Evolutionary conservation across 2,113 vertebrate genomes (phyloP), one percentile per base, ranked within the genome.

Genomic region (Chloropsis cyanopogon): DNA sequence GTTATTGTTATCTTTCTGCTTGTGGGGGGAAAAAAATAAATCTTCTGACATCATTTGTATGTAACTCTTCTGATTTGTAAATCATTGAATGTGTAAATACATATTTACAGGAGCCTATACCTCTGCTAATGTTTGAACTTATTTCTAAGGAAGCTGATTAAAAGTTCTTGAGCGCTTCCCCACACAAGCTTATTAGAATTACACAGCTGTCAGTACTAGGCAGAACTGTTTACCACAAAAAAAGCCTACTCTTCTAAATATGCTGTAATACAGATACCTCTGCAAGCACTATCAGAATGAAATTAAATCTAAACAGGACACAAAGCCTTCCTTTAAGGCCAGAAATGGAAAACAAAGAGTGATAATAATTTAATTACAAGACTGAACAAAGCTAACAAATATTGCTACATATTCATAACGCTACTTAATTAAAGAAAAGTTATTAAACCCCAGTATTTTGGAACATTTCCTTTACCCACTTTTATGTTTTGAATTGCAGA

Each of bases 21-120:
- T 47, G 9, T 10, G 31, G 1, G 6, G 0, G 3, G 33, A 8
- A 39, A 47, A 49, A 21, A 56, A 22, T n/a, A n/a, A 18, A 28
- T 49, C 20, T 63, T 71, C 44, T 52, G 18, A 26, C 1, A 1
- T 35, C 6, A 52, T 66, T 82, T 75, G 24, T 29, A 72, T 8
- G 10, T 22, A 52, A 75, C 17, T 70, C 10, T 59, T 82, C 60
- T 88, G 46, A 63, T 57, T 70, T 75, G 35, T 28, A 82, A 80
- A 87, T 41, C 83, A 92, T 61, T 65, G 69, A 63, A 81, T 19
- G 13, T 26, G 14, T 23, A 79, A 91, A 86, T 47, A 28, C 7
- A 14, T 52, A 93, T 57, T 59, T 82, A 56, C n/a, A 44, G 41
- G 25, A 59, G 7, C 20, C 42, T 63, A 22, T 8, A 84, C 47